Evolutionary conservation across 2,797 vertebrate species (phyloP), one percentile per base, ranked within the genome.

Genomic region (Chaetophractus vellerosus): DNA sequence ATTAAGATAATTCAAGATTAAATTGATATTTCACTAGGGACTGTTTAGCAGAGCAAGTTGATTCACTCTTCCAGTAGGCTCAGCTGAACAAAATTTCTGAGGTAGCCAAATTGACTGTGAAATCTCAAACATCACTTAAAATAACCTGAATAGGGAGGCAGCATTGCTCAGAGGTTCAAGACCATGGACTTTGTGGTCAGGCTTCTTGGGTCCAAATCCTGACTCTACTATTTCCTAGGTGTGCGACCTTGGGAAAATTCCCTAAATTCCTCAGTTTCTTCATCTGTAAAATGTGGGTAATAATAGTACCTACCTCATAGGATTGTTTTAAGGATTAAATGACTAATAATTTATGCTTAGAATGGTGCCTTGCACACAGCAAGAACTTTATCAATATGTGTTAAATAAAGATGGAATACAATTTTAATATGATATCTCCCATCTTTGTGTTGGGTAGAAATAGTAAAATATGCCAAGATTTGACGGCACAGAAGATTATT

Each of bases 1-100:
- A 87, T 0, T 33, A 64, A 76, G 76, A 80, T 91, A 95, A 96
- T 83, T 97, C 59, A 96, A 75, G 45, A 91, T 93, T 81, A 95
- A 92, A 88, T 88, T 69, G 31, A 94, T 79, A 92, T 85, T 92
- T 75, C 95, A 86, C 50, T 61, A 45, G 94, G 41, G 24, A 63
- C 88, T 94, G 36, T 63, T 91, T 45, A 96, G 91, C 61, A 66
- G 86, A 64, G 76, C 57, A 91, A 88, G 10, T 45, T 78, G 69
- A 96, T 85, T 95, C 38, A 84, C 81, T 91, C 71, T 79, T 96
- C 83, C 78, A 91, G 74, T 57, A 86, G 28, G 24, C 2, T 96
- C 91, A 85, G 84, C 52, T 95, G 59, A 90, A 94, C 68, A 94
- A 74, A 91, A 95, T 86, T 31, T 75, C 64, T 11, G 14, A 69